Percentiles rank a stretch among this genome's conserved stretches.
Conservation (phyloP, 2,113 vertebrate genomes). For the Sciurus niger region DNA sequence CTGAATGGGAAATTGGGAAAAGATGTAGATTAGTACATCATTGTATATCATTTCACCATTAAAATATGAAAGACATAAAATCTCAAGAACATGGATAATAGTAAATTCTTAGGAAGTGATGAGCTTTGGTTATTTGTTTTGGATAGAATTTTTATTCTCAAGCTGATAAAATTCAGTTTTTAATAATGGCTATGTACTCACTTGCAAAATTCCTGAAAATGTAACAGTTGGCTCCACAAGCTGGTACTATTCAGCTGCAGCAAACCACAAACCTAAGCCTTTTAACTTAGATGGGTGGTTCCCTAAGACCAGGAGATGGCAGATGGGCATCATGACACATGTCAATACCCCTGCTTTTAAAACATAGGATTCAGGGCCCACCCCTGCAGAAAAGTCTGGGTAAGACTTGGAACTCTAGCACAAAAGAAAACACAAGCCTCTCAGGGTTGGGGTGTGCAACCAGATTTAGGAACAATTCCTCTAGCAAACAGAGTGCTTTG, state of each 20-base stretch:
- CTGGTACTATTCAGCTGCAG: neutral
- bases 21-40: neutral
- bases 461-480: neutral
- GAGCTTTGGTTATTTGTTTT: conserved; percentile 1
- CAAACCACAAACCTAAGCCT: neutral
- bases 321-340: fast-evolving
- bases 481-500: neutral
- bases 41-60: neutral
- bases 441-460: neutral
- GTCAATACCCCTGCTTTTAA: neutral
- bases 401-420: neutral
- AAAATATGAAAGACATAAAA: neutral
- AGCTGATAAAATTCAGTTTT: conserved; percentile 42
- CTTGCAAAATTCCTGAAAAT: conserved; percentile 40
- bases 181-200: neutral
- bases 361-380: neutral
- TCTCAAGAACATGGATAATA: neutral
- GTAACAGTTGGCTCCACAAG: neutral
- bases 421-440: neutral
- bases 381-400: neutral
- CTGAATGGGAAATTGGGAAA: neutral
- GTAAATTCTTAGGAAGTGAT: neutral
- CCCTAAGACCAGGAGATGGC: neutral
- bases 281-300: neutral
- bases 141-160: neutral